Base-by-base conservation (phyloP, 2,888 invertebrate genomes). In the Epinotia nisella region DNA sequence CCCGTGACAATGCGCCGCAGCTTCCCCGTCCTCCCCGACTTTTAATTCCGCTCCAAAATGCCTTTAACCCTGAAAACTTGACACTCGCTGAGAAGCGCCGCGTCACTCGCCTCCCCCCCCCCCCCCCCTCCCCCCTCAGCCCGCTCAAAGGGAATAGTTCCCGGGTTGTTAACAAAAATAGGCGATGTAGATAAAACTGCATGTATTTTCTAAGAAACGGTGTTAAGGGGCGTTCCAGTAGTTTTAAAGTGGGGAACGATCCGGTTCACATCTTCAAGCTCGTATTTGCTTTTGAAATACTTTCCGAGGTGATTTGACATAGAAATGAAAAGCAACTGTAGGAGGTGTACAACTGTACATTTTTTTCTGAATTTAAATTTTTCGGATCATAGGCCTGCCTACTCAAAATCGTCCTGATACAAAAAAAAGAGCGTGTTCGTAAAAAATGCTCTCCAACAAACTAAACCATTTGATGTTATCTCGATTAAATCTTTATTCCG, bases 41-140 rank as follows among this genome's bases (percentile, higher is more conserved):
- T 61, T 71, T 71, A 45, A 71, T 71, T 67, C 66, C 55, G 45
- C 53, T 29, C 49, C 51, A 29, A 67, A 66, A 71, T 51, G 65
- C 65, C 71, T 66, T 60, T 61, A 67, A 61, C 71, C 71, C 55
- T 71, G 61, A 67, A 64, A 71, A 67, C 66, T 71, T 71, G 53
- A 66, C 71, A 67, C 65, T 71, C 45, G 70, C 29, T 15, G 49
- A 49, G 65, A 58, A 71, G 51, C 24, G 65, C 53, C 53, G 59
- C 53, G 41, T 53, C 66, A 60, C 39, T 41, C 39, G 17, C 69
- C n/a, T 19, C 13, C n/a, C 13, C 24, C 62, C 62, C 0, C 49
- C n/a, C 58, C 56, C n/a, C 17, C 24, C 17, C 2, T 9, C 24
- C 15, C n/a, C n/a, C 64, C 29, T 1, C 29, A 39, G 29, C n/a